Evolutionary conservation across 2,888 invertebrate species (phyloP), one percentile per base, ranked within the genome.

Genomic region (Athrips mouffetella): DNA sequence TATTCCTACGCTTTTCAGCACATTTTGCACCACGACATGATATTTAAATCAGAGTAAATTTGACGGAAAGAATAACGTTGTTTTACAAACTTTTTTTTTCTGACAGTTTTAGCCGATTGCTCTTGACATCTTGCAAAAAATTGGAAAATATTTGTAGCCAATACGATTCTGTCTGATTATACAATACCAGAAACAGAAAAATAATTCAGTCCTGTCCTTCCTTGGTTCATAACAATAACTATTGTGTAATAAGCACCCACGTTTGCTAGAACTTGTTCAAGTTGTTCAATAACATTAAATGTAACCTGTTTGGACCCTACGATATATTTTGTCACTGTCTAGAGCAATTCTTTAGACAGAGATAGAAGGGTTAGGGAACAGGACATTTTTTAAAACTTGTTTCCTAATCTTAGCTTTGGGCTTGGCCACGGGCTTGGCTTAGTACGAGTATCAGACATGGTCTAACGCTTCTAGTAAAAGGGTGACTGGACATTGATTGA

Each of bases 371-470:
- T 46, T 50, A 51, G 52, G 48, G 39, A 50, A 56, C 47, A 29
- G 51, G 51, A 52, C 50, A 56, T 49, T 56, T 55, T n/a, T 47
- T 45, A 59, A 72, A 78, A 74, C 61, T 54, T 78, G 80, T 78
- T 80, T 75, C 58, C 59, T 77, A 79, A 79, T 78, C 73, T 68
- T 75, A 51, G 76, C 81, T 78, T 66, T 71, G 66, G 72, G 82
- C 68, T 81, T 83, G 52, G 76, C 81, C 78, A 66, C 72, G 66
- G 72, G 82, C 68, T 81, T 83, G 80, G 73, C 76, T 76, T 76
- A 75, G 73, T 75, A 78, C 82, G 70, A 67, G 80, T 75, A 78
- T 82, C 70, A 67, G 80, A 67, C 74, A 83, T 68, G 84, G 80
- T 81, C 67, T 69, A 61, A 79, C 84, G 80, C 83, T 75, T 76